phyloP scores from a whole-genome alignment of 2,888 invertebrate genomes.

The Mechanitis mazaeus region DNA sequence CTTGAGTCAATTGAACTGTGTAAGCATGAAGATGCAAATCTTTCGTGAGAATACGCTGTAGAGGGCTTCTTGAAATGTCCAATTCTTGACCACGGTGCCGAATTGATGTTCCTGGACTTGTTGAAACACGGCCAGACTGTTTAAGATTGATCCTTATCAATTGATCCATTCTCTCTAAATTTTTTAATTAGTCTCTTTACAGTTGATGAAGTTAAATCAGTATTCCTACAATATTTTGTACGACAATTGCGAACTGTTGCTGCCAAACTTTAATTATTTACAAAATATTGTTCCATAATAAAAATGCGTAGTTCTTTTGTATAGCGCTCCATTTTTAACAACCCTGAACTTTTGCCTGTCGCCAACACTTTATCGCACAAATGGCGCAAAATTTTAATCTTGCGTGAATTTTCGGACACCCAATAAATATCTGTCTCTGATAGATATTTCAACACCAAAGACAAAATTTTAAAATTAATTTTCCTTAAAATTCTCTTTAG shows the following conservation, averaged over 20 bases:
- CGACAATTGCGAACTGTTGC: slow-evolving; percentile 9
- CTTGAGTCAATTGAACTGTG: slow-evolving; percentile 16
- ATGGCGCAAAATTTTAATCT: slow-evolving; percentile 8
- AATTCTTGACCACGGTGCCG: slow-evolving; percentile 9
- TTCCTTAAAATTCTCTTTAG: too few species aligned
- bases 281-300: slow-evolving; percentile 4
- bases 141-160: neutral
- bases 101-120: slow-evolving; percentile 11
- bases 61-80: slow-evolving; percentile 1
- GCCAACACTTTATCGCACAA: neutral
- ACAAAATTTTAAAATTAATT: too few species aligned
- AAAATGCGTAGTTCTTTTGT: slow-evolving; percentile 9
- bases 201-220: slow-evolving; percentile 5
- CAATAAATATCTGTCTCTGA: neutral
- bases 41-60: slow-evolving; percentile 17
- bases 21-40: slow-evolving; percentile 15
- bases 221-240: slow-evolving; percentile 4
- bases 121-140: slow-evolving; percentile 6
- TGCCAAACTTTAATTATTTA: slow-evolving; percentile 7
- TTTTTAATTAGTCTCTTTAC: slow-evolving; percentile 8
- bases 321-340: slow-evolving; percentile 8
- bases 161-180: slow-evolving; percentile 10
- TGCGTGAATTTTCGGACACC: slow-evolving; percentile 1
- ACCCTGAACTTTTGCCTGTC: neutral
- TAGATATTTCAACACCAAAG: too few species aligned